Evolutionary conservation across 92 coral and sea anemone genomes (phyloP), one percentile per base, ranked within the genome.

Genomic region (Heteractis magnifica): DNA sequence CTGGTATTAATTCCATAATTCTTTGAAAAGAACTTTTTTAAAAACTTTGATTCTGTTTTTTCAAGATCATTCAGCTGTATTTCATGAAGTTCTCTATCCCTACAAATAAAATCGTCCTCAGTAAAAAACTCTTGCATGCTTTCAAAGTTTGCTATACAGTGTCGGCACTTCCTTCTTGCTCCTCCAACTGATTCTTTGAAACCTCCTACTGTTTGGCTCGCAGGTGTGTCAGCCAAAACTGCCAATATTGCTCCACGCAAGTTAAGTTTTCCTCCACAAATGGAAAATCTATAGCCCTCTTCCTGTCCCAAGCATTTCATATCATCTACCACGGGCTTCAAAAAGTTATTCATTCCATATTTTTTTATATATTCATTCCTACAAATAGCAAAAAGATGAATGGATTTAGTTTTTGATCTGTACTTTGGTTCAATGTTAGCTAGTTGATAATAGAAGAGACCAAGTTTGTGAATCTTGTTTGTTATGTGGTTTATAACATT

Each of bases 101-200:
- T 77, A 0, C 85, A 62, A 13, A 59, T 13, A 72, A 89, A 89
- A 10, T 89, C 92, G 55, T 81, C 89, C 58, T 89, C 92, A 41
- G 49, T 18, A 53, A 89, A 85, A 10, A 71, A 34, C 10, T 81
- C 77, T 56, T 89, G 92, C 89, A 89, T 89, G 9, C 51, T 50
- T 49, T 81, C 85, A 73, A 62, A 89, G 12, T 50, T 12, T 0
- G 89, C 81, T 89, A 89, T 85, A 21, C 92, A 89, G 52, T 88
- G 86, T 2, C 86, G 75, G 20, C 91, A 88, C 72, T 88, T 88
- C 19, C 82, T 15, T 49, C 64, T 18, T n/a, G 91, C 88, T 13
- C 83, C 85, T 48, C 91, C 91, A 34, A 88, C 88, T 8, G 82
- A 51, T 65, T 88, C 91, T 71, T 88, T 84, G 59, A 59, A 88